phyloP scores from a whole-genome alignment of 1,140 invertebrate genomes.

The Drosophila bocqueti region DNA sequence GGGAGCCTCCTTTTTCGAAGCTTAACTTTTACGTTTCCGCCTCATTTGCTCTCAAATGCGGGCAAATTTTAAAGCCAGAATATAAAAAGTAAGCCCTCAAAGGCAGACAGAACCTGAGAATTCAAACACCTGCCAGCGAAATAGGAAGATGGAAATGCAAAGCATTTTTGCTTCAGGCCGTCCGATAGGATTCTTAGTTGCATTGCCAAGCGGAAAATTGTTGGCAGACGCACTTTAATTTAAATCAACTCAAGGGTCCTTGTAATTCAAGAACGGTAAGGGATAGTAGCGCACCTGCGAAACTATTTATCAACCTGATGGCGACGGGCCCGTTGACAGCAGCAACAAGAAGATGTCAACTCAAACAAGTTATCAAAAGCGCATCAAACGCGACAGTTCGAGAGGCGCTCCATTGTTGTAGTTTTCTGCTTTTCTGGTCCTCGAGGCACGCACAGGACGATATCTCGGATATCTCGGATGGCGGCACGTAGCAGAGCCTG shows the following conservation, averaged over 20 bases:
- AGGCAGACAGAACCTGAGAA: conserved; percentile 37
- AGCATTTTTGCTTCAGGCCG: conserved; percentile 9
- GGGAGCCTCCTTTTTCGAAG: conserved; percentile 11
- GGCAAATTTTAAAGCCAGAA: conserved; percentile 40
- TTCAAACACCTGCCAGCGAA: conserved; percentile 41
- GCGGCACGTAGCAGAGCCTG: conserved; percentile 59
- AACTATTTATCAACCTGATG: conserved; percentile 56
- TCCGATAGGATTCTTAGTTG: neutral
- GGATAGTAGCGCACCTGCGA: conserved; percentile 14
- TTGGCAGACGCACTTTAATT: conserved; percentile 62
- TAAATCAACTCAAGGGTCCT: conserved; percentile 54
- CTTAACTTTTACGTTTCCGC: conserved; percentile 50
- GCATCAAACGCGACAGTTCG: conserved; percentile 64
- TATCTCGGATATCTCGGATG: conserved; percentile 50
- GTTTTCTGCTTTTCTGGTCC: conserved; percentile 10
- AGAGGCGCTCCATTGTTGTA: conserved; percentile 34
- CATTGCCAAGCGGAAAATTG: conserved; percentile 28
- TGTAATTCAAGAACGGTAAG: conserved; percentile 51
- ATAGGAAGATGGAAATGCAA: conserved; percentile 3
- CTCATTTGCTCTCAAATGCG: conserved; percentile 36
- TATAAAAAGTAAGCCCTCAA: conserved; percentile 9
- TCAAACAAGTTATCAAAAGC: conserved; percentile 80
- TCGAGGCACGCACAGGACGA: conserved; percentile 62
- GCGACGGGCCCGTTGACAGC: conserved; percentile 22
- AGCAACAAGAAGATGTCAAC: conserved; percentile 43